phyloP scores from a whole-genome alignment of 2,888 invertebrate species.

The Lumbricus terrestris region DNA sequence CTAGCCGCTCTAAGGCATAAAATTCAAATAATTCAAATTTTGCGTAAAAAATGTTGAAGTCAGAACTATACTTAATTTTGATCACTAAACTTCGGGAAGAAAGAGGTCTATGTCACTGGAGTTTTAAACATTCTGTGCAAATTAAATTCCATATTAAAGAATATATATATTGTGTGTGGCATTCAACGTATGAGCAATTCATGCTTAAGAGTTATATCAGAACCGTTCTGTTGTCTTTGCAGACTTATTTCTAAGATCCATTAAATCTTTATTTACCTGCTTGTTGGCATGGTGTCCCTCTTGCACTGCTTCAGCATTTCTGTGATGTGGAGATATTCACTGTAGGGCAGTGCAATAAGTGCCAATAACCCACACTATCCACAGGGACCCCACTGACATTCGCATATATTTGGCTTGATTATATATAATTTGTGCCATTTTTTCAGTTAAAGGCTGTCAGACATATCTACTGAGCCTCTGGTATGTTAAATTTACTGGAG shows the following conservation, averaged over 20 bases:
- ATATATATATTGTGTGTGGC: background rate
- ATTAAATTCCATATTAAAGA: background rate
- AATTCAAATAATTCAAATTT: too few species aligned
- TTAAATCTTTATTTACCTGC: background rate
- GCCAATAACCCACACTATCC: background rate
- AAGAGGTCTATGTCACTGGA: background rate
- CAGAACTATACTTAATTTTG: too few species aligned
- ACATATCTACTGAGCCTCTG: background rate
- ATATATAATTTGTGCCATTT: too few species aligned
- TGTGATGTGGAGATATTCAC: background rate
- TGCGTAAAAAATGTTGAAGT: too few species aligned
- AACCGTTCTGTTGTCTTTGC: background rate
- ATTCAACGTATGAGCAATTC: background rate
- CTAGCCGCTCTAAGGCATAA: too few species aligned
- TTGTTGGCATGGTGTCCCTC: background rate
- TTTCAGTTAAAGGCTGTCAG: too few species aligned
- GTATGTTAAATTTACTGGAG: background rate
- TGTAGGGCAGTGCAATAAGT: too few species aligned
- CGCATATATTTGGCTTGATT: background rate
- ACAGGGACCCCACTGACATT: background rate
- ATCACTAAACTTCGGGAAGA: background rate
- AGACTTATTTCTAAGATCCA: background rate
- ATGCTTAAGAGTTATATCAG: background rate
- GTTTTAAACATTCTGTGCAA: background rate
- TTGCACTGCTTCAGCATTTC: background rate